Conservation (phyloP, 2,797 vertebrate species). For the Mallotus villosus region DNA sequence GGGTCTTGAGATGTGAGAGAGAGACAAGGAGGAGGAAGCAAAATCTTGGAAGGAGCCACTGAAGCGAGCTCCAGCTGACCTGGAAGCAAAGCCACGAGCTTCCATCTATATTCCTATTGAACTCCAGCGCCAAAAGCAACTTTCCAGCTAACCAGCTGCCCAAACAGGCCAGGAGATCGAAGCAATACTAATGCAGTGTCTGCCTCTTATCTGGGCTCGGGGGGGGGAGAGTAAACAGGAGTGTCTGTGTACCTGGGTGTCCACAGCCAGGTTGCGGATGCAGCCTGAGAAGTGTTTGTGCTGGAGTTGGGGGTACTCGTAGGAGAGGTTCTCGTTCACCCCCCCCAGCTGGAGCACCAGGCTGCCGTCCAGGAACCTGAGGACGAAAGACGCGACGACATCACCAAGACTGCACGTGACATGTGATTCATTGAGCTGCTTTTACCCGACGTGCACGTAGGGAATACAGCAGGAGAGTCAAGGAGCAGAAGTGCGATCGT, state of each 20-base stretch:
- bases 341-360: slow-evolving; percentile 83
- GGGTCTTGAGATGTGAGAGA: not conserved
- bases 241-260: slow-evolving; percentile 75
- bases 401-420: no score
- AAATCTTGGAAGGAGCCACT: not conserved
- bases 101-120: slow-evolving; percentile 42
- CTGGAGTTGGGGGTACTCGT: slow-evolving; percentile 77
- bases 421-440: no score
- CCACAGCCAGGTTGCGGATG: slow-evolving; percentile 78
- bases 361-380: slow-evolving; percentile 77
- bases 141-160: slow-evolving; percentile 2
- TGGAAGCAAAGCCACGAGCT: slow-evolving; percentile 33
- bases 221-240: not conserved
- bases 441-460: no score
- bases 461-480: no score
- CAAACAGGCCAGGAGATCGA: slow-evolving; percentile 21
- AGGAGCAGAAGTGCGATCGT: no score
- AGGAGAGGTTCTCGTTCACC: slow-evolving; percentile 74
- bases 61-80: slow-evolving; percentile 36
- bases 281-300: slow-evolving; percentile 81
- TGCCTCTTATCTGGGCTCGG: not conserved
- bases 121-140: slow-evolving; percentile 22
- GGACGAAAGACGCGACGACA: slow-evolving; percentile 9
- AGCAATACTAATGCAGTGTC: no score
- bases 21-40: slow-evolving; percentile 1